Base-by-base conservation (phyloP, 2,797 vertebrate genomes). In the Ceryle rudis region DNA sequence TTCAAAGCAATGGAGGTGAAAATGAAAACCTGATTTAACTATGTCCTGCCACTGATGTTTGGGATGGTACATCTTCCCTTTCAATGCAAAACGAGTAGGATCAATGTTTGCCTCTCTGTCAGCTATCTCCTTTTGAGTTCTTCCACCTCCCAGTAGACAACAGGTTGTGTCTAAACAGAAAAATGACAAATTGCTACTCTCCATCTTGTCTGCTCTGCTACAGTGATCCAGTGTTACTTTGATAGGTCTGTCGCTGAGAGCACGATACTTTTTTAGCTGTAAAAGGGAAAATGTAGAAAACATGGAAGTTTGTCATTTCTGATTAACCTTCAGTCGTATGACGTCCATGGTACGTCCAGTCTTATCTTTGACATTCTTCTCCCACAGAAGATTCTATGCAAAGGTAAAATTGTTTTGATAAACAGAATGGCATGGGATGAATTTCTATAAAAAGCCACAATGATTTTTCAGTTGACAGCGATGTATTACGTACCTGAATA, bases 331-430 rank as follows among this genome's bases (percentile, higher is more conserved):
- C 70, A 99, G 97, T 85, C 99, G 98, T 93, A 99, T 99, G 94
- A 99, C 97, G 8, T 98, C 99, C 99, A 99, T 99, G 89, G 98
- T 96, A 69, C 84, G 69, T 20, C 98, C 98, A 33, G 97, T 97
- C 97, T 98, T 98, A 98, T 99, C 98, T 89, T 98, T 98, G 62
- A 99, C 94, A 47, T 96, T 98, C 98, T 99, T 99, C 96, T 99
- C 99, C 99, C 99, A 99, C 5, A 99, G 97, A 85, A 99, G 98
- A 93, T 99, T 98, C 99, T 99, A 97, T 42, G 96, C 73, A 87
- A 84, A 95, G 37, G 41, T 58, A 97, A 79, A 92, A 44, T 52
- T 37, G 14, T 93, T 96, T 89, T 81, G 35, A 95, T 90, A 72
- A 95, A 77, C 9, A 22, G 81, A 94, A 37, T 13, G 19, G 6